Percentiles rank a stretch among this genome's conserved stretches.
phyloP scores from a whole-genome alignment of 2,888 invertebrate species.

The Oasisia sp. region DNA sequence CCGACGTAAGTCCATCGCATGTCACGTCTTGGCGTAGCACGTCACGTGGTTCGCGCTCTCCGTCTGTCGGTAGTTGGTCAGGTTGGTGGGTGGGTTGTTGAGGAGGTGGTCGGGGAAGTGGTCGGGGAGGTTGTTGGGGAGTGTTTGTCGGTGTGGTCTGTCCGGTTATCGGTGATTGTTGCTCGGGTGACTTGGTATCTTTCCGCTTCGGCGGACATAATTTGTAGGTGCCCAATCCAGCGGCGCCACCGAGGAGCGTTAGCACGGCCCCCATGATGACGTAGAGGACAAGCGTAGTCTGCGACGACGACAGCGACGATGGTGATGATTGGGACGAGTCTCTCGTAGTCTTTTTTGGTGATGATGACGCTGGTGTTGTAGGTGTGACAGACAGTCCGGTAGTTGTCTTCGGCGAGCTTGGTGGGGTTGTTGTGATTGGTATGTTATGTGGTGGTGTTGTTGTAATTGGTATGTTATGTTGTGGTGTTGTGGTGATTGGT shows the following conservation, averaged over 20 bases:
- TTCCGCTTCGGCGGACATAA: background rate
- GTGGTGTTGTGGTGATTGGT: background rate
- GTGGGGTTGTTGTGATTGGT: background rate
- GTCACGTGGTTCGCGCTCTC: background rate
- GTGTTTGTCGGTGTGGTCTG: background rate
- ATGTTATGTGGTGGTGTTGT: background rate
- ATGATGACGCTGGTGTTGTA: background rate
- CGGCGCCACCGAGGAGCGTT: background rate
- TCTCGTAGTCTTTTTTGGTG: background rate
- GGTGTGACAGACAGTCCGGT: background rate
- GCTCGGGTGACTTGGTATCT: background rate
- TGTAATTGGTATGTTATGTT: background rate
- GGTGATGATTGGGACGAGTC: slow-evolving; percentile 7
- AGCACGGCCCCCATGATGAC: background rate
- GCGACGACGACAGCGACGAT: background rate
- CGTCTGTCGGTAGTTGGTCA: too few relatives aligned
- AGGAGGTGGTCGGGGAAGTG: background rate
- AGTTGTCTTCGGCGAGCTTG: background rate
- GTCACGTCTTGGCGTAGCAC: background rate
- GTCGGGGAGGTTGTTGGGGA: too few relatives aligned
- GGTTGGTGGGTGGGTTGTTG: too few relatives aligned
- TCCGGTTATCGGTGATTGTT: background rate
- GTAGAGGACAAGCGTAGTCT: slow-evolving; percentile 20
- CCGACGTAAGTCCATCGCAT: background rate
- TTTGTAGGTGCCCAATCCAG: slow-evolving; percentile 18